Conservation (phyloP, 2,888 invertebrate genomes). For the Lithosia quadra region DNA sequence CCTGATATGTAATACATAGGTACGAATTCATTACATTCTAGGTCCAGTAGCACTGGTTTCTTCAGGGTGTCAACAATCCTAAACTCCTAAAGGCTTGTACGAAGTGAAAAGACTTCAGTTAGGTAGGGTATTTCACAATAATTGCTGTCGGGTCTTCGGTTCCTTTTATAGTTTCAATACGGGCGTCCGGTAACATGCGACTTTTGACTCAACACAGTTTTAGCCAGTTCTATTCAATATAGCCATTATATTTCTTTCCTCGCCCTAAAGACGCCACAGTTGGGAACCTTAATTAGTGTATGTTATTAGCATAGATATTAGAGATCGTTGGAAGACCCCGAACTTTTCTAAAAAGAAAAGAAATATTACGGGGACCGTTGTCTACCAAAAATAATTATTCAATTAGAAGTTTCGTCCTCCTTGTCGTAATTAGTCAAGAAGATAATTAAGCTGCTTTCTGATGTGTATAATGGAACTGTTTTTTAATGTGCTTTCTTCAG, state of each 20-base stretch:
- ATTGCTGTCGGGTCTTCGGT: no score
- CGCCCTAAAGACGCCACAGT: slow-evolving; percentile 30
- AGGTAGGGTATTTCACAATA: no score
- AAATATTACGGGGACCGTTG: slow-evolving; percentile 36
- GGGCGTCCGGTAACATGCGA: no score
- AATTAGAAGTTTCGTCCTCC: slow-evolving; percentile 53
- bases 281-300: slow-evolving; percentile 55
- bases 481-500: slow-evolving; percentile 40
- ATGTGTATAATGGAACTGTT: slow-evolving; percentile 36
- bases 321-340: slow-evolving; percentile 30
- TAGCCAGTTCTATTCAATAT: no score
- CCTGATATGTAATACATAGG: no score
- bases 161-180: no score
- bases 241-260: slow-evolving; percentile 48
- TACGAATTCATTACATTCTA: no score
- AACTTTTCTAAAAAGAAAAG: slow-evolving; percentile 40
- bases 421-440: slow-evolving; percentile 54
- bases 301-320: slow-evolving; percentile 61
- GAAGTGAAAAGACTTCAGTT: not conserved
- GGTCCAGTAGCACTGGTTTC: no score
- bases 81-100: no score
- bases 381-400: slow-evolving; percentile 49
- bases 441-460: slow-evolving; percentile 47
- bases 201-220: no score
- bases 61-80: no score